Percentiles rank a stretch among this genome's conserved stretches.
Evolutionary conservation across 2,113 vertebrate species (phyloP).

Genomic region (Tautogolabrus adspersus): DNA sequence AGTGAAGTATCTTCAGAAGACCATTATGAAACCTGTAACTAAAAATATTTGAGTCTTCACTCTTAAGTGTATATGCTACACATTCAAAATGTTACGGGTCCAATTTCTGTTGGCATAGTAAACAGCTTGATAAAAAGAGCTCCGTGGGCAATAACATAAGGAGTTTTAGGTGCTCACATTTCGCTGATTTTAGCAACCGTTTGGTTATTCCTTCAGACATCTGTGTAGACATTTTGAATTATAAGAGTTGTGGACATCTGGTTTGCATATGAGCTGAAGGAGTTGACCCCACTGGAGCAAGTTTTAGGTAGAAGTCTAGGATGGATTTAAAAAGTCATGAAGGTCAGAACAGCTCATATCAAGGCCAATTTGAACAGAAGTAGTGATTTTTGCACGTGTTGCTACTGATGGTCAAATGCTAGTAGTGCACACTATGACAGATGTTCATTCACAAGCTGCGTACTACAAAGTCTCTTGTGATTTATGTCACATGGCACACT

Average conservation of each 20-base stretch:
- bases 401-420: not conserved
- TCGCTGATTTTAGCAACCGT: slow-evolving; percentile 2
- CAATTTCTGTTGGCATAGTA: not conserved
- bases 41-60: not conserved
- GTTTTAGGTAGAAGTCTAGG: not conserved
- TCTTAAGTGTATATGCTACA: not conserved
- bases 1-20: not conserved
- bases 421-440: slow-evolving; percentile 7
- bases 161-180: not conserved
- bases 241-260: slow-evolving; percentile 11
- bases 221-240: not conserved
- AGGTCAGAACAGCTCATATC: slow-evolving; percentile 16
- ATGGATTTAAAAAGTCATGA: slow-evolving; percentile 13
- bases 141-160: not conserved
- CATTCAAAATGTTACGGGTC: not conserved
- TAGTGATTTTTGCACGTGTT: not conserved
- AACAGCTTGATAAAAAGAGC: not conserved
- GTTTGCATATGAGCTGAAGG: slow-evolving; percentile 11
- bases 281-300: not conserved
- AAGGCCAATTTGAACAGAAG: slow-evolving; percentile 17
- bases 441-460: slow-evolving; percentile 52
- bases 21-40: not conserved
- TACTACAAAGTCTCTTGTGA: slow-evolving; percentile 55
- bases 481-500: slow-evolving; percentile 68
- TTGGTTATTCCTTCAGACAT: slow-evolving; percentile 11